A percentile compares a stretch with the other conserved stretches of the same genome.
These are phyloP conservation scores for Dicrostonyx torquatus DNA, from an alignment of 2,797 vertebrate genomes.

Conservation along the genomic window DNA sequence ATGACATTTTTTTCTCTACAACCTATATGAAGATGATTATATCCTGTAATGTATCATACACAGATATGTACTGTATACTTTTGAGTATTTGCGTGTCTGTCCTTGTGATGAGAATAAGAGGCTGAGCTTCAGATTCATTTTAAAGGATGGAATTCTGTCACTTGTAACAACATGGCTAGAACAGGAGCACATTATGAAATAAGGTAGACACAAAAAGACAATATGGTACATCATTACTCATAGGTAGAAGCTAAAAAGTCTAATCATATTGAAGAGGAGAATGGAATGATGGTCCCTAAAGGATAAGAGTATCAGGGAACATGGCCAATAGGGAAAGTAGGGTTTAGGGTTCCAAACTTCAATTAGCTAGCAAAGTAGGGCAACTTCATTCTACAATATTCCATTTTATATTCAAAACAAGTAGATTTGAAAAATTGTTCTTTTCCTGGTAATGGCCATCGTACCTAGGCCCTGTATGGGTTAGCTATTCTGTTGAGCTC, in stretches of 20 bases:
- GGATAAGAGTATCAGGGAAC: too few relatives aligned
- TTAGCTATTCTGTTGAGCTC: neutral
- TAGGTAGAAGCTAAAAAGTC: neutral
- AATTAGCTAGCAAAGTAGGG: neutral
- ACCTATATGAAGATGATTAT: neutral
- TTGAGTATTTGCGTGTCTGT: too few relatives aligned
- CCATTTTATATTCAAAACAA: neutral
- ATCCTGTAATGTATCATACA: neutral
- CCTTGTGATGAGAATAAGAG: neutral
- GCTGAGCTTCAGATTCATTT: neutral
- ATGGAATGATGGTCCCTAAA: neutral
- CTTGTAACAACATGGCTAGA: neutral
- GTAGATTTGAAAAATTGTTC: neutral
- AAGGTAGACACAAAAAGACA: neutral
- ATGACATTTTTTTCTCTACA: constrained; percentile 1
- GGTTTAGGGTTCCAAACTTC: neutral
- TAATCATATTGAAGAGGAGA: neutral
- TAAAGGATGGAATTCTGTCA: neutral
- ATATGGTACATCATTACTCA: neutral
- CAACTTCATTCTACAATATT: neutral
- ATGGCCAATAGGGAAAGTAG: neutral
- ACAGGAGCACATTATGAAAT: neutral
- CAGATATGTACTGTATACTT: neutral
- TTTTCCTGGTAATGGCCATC: neutral
- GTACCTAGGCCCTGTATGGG: neutral